A percentile compares a stretch with the other conserved stretches of the same genome.
Evolutionary conservation across 2,113 vertebrate species (phyloP).

Genomic region (Cynoglossus semilaevis): DNA sequence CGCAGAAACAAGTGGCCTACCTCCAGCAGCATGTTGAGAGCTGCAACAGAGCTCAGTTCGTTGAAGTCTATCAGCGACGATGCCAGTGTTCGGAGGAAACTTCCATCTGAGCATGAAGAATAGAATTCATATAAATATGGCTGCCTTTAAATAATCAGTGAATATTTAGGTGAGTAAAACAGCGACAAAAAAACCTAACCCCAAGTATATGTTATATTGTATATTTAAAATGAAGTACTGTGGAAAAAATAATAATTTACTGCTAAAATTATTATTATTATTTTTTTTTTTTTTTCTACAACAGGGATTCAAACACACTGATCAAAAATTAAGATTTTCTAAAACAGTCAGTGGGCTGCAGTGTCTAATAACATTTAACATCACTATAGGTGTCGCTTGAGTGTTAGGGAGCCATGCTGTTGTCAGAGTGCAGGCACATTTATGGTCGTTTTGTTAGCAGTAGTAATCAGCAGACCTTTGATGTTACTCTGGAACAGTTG

Average conservation of each 20-base stretch:
- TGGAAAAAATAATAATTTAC: too few species aligned
- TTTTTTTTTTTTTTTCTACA: too few species aligned
- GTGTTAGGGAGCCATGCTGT: too few species aligned
- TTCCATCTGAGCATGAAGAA: constrained; percentile 81
- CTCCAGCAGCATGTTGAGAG: constrained; percentile 95
- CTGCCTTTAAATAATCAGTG: background rate
- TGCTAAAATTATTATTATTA: too few species aligned
- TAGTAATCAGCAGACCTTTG: constrained; percentile 83
- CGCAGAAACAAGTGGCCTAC: constrained; percentile 64
- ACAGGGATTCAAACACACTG: constrained; percentile 5
- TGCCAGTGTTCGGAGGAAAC: constrained; percentile 91
- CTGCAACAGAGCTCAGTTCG: constrained; percentile 93
- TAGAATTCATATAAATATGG: background rate
- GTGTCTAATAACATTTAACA: too few species aligned
- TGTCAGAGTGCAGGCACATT: background rate
- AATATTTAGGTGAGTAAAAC: too few species aligned
- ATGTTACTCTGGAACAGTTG: constrained; percentile 98
- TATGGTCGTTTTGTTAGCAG: background rate
- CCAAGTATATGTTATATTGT: too few species aligned
- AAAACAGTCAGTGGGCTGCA: too few species aligned
- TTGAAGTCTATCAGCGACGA: constrained; percentile 93
- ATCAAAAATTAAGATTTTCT: too few species aligned
- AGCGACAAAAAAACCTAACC: background rate
- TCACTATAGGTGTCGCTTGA: too few species aligned
- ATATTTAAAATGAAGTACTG: too few species aligned